Conservation (phyloP, 2,797 vertebrate species). For the Poecile montanus region DNA sequence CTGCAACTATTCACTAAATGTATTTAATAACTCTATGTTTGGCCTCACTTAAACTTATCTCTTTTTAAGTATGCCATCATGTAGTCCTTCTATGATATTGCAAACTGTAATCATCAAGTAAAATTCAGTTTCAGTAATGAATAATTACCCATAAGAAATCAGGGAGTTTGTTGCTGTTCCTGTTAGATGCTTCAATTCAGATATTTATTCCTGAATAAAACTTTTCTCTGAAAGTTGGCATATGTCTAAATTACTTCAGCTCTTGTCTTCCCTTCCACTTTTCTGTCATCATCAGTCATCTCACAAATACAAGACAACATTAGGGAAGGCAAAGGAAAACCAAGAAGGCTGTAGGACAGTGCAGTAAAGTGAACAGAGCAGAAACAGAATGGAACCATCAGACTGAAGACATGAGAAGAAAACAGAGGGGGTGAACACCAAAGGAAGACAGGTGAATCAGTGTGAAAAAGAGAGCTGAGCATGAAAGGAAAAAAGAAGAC, state of each 20-base stretch:
- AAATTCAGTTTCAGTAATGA: neutral
- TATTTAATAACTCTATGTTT: neutral
- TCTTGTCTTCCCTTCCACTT: neutral
- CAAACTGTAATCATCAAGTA: neutral
- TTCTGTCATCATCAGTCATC: neutral
- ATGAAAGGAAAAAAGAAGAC: neutral
- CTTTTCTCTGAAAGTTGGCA: neutral
- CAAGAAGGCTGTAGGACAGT: neutral
- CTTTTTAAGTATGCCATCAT: neutral
- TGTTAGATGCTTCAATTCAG: neutral
- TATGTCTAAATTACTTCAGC: conserved; percentile 6
- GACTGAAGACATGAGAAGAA: neutral
- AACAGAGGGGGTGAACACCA: neutral
- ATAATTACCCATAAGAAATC: neutral
- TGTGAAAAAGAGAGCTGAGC: neutral
- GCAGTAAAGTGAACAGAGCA: neutral
- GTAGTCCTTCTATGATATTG: neutral
- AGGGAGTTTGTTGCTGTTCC: neutral
- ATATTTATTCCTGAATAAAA: neutral
- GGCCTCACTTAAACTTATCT: neutral
- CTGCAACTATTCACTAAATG: neutral
- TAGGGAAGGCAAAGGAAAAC: neutral
- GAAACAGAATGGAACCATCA: neutral
- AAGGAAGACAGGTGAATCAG: neutral
- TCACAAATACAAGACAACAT: neutral